These are phyloP conservation scores for Uromys caudimaculatus DNA, from an alignment of 2,797 vertebrate genomes.

Conservation along the genomic window DNA sequence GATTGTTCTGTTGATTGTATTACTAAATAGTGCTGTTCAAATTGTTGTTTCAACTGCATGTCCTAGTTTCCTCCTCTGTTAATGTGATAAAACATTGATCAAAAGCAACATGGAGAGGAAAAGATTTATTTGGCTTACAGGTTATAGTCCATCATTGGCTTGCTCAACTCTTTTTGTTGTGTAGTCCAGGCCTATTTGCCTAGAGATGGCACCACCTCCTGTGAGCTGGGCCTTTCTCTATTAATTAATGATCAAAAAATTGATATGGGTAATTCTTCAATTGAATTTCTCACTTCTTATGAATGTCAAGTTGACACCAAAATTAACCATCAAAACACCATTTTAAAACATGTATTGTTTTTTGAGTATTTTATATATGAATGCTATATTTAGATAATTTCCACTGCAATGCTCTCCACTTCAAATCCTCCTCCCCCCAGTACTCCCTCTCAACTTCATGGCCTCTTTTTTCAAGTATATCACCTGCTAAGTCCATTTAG, in stretches of 20 bases:
- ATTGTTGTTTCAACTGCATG: slow-evolving; percentile 1
- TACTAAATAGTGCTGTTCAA: slow-evolving; percentile 13
- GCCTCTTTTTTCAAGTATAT: neutral
- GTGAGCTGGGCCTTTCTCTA: neutral
- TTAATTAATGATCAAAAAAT: neutral
- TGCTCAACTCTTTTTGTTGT: neutral
- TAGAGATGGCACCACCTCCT: neutral
- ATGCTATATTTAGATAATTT: neutral
- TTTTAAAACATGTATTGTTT: neutral
- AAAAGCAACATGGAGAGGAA: neutral
- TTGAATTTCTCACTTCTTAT: neutral
- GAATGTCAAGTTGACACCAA: neutral
- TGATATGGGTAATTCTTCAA: neutral
- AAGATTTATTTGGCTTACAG: neutral
- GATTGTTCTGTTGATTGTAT: neutral
- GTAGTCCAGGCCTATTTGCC: neutral
- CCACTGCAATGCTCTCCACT: neutral
- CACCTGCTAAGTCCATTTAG: neutral
- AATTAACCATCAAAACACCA: neutral
- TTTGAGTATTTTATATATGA: neutral
- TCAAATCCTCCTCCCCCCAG: neutral
- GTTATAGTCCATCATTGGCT: neutral
- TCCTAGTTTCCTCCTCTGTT: neutral
- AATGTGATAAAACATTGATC: neutral
- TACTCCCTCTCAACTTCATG: neutral